These are phyloP conservation scores for Nymphalis c-album DNA, from an alignment of 2,888 invertebrate species.

Conservation along the genomic window DNA sequence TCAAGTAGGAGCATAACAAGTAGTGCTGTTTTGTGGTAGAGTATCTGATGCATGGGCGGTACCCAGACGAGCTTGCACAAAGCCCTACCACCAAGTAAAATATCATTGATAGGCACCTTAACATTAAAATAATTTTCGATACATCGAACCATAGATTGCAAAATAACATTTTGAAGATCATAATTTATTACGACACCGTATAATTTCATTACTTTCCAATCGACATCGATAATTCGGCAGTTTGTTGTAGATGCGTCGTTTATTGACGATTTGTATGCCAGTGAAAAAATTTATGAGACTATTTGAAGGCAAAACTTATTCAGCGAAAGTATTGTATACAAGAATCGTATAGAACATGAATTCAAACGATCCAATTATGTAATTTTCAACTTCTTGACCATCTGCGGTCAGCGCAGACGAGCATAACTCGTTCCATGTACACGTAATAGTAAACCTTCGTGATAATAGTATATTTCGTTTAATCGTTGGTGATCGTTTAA, in stretches of 20 bases:
- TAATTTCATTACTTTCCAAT: conserved; percentile 38
- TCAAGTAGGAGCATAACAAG: no score
- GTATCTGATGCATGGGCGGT: no score
- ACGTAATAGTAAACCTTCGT: no score
- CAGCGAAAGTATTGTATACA: conserved; percentile 61
- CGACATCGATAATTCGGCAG: conserved; percentile 36
- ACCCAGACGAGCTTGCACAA: no score
- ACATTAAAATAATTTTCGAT: no score
- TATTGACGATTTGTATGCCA: conserved; percentile 61
- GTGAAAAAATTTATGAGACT: conserved; percentile 47
- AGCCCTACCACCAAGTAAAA: no score
- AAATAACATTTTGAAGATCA: conserved; percentile 3
- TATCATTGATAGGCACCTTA: no score
- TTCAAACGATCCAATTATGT: conserved; percentile 65
- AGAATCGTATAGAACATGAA: conserved; percentile 49
- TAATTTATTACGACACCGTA: conserved; percentile 10
- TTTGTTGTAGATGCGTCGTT: conserved; percentile 25
- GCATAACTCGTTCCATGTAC: background rate
- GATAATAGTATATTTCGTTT: no score
- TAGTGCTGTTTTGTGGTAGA: no score
- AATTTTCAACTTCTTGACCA: conserved; percentile 39
- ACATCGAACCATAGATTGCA: background rate
- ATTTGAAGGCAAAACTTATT: conserved; percentile 55
- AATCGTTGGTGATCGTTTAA: no score
- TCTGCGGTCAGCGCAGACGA: conserved; percentile 15